A percentile compares a stretch with the other conserved stretches of the same genome.
Evolutionary conservation across 2,888 invertebrate species (phyloP).

Genomic region (Clanis bilineata): DNA sequence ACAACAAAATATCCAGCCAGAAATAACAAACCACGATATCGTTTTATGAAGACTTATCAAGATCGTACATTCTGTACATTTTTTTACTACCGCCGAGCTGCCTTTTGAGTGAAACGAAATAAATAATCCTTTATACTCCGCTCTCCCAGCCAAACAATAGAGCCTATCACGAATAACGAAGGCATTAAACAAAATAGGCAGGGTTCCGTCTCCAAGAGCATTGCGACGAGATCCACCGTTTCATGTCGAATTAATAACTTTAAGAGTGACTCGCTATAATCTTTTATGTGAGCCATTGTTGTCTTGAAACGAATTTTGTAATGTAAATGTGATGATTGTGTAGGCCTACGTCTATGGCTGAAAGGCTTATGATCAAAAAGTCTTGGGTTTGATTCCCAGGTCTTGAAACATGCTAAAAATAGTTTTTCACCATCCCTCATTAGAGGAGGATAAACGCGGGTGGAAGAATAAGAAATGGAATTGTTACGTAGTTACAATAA

Average conservation of each 20-base stretch:
- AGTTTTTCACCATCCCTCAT: too few relatives aligned
- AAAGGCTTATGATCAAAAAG: too few relatives aligned
- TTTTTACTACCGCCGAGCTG: not conserved
- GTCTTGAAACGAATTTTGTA: conserved; percentile 16
- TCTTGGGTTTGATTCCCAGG: too few relatives aligned
- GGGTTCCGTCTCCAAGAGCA: conserved; percentile 46
- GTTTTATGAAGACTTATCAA: too few relatives aligned
- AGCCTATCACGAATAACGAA: conserved; percentile 73
- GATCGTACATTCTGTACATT: not conserved
- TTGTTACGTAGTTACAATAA: too few relatives aligned
- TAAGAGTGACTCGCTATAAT: conserved; percentile 49
- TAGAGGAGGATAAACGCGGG: too few relatives aligned
- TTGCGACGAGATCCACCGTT: conserved; percentile 54
- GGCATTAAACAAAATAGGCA: conserved; percentile 73
- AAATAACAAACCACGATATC: too few relatives aligned
- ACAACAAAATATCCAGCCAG: too few relatives aligned
- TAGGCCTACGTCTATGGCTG: too few relatives aligned
- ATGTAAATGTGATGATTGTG: not conserved
- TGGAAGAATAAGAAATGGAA: too few relatives aligned
- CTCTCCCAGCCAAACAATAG: conserved; percentile 68
- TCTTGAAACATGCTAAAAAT: too few relatives aligned
- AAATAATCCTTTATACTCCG: conserved; percentile 74
- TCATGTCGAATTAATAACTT: conserved; percentile 57
- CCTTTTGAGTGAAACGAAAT: conserved; percentile 63
- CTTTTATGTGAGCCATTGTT: conserved; percentile 33